phyloP scores from a whole-genome alignment of 2,113 vertebrate genomes.

The Morone saxatilis region DNA sequence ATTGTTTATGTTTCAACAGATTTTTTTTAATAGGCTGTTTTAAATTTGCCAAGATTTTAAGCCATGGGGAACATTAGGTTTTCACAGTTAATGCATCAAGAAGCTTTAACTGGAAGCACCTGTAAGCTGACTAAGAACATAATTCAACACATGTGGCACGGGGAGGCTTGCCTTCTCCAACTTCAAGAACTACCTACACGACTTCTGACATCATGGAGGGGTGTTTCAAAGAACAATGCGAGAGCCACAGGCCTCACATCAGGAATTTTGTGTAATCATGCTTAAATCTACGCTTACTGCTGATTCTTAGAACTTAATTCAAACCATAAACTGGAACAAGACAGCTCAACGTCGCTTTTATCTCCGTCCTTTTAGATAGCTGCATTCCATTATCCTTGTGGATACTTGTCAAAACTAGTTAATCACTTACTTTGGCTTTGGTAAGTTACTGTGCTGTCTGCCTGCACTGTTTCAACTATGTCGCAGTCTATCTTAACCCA shows the following conservation, averaged over 20 bases:
- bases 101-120: conserved; percentile 81
- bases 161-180: conserved; percentile 29
- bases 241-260: conserved; percentile 48
- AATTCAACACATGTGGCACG: conserved; percentile 74
- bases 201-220: conserved; percentile 59
- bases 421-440: conserved; percentile 33
- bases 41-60: conserved; percentile 72
- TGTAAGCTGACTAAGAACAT: conserved; percentile 63
- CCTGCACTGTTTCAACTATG: conserved; percentile 18
- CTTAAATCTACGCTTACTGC: conserved; percentile 44
- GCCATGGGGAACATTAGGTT: conserved; percentile 69
- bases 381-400: conserved; percentile 50
- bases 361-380: conserved; percentile 57
- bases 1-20: conserved; percentile 38
- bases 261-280: conserved; percentile 43
- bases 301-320: conserved; percentile 54
- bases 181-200: conserved; percentile 62
- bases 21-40: conserved; percentile 63
- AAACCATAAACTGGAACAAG: conserved; percentile 53
- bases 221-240: conserved; percentile 49
- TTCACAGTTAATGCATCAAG: conserved; percentile 80
- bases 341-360: conserved; percentile 52
- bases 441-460: conserved; percentile 7
- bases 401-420: conserved; percentile 60
- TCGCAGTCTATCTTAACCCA: conserved; percentile 1